Base-by-base conservation (phyloP, 1,140 invertebrate species). In the Nomia melanderi region DNA sequence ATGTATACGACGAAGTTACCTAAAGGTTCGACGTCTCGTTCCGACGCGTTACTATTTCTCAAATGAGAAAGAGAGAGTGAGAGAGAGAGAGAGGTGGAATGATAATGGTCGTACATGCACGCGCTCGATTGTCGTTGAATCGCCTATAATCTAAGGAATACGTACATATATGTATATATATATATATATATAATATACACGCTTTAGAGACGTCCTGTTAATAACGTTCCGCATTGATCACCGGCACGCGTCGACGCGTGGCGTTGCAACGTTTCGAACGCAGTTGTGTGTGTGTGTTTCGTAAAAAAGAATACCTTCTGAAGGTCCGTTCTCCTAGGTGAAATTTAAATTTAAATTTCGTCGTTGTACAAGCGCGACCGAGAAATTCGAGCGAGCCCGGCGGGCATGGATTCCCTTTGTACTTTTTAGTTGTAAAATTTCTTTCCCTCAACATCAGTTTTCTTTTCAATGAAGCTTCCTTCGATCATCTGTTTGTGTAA, bases 191-290 rank as follows among this genome's bases (percentile, higher is more conserved):
- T 14, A 44, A 17, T 69, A 69, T 60, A 65, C 66, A 77, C 62
- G 79, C 79, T 81, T 81, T 53, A 66, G 74, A 67, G 29, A 44
- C 79, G 72, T 56, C 78, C 66, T 70, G 59, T n/a, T 76, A 64
- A 53, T 54, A 50, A 31, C 31, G 53, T 60, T 76, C 71, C 50
- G 50, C 66, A 65, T 65, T 59, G 69, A 54, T 67, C 31, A 29
- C 39, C 41, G 69, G 65, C 57, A 29, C 44, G n/a, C 77, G 44
- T 63, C 60, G 23, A 63, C 66, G 36, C 4, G 31, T 69, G 72
- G 54, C 36, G 33, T 60, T 60, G 29, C 70, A 78, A 81, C 39
- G 63, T 74, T n/a, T 67, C 72, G 53, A 72, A 44, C 25, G 25
- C 65, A 20, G 59, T n/a, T n/a, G n/a, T n/a, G n/a, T n/a, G n/a